These are phyloP conservation scores for Centropus unirufus DNA, from an alignment of 2,113 vertebrate species.

Conservation along the genomic window DNA sequence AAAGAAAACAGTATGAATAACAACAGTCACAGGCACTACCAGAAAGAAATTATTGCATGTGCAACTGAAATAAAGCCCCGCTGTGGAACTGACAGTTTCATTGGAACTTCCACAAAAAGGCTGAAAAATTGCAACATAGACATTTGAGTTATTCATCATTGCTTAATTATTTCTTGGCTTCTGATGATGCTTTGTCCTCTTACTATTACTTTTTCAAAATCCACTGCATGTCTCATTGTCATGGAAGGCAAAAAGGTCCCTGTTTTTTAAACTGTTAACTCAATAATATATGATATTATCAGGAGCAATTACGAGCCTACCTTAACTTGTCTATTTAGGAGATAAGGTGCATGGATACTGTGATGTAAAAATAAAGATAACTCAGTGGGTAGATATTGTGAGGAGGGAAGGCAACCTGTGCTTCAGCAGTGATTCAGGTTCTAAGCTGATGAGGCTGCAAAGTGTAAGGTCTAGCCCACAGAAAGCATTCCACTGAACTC, in stretches of 20 bases:
- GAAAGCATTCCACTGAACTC: neutral
- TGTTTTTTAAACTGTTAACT: neutral
- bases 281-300: neutral
- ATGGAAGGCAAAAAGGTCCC: neutral
- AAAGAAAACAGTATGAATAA: conserved; percentile 79
- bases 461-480: neutral
- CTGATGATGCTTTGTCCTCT: neutral
- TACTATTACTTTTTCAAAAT: neutral
- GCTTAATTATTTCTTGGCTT: neutral
- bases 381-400: neutral
- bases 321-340: neutral
- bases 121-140: neutral
- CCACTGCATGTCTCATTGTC: neutral
- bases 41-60: neutral
- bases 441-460: rapidly evolving
- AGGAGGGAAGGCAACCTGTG: neutral
- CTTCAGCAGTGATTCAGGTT: neutral
- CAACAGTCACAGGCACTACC: conserved; percentile 6
- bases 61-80: conserved; percentile 10
- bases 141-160: neutral
- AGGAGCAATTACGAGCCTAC: neutral
- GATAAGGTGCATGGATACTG: neutral
- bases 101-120: neutral
- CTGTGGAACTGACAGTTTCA: neutral
- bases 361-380: neutral